Base-by-base conservation (phyloP, 2,888 invertebrate species). In the Mimachlamys varia region DNA sequence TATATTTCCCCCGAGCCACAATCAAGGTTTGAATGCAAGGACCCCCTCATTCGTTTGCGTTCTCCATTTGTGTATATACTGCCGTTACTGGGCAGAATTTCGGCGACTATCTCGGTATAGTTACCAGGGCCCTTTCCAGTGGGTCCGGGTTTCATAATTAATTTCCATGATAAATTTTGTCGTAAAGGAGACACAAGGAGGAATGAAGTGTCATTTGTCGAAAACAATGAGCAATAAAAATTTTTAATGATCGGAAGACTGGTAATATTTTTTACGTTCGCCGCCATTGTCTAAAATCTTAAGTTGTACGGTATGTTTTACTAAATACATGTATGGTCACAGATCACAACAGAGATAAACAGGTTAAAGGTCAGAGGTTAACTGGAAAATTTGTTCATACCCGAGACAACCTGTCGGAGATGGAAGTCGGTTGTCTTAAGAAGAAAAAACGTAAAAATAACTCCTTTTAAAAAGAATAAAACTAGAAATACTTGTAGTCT, bases 91-190 rank as follows among this genome's bases (percentile, higher is more conserved):
- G 76, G 76, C 76, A 76, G 76, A 76, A 76, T 1, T 33, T 76
- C 33, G 76, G 76, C 76, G 76, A 76, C 76, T 76, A 0, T 15
- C 19, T 15, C 33, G 12, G 33, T 13, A 33, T 27, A 27, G 76
- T 76, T 76, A 76, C 76, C 27, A 76, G 27, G 76, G 76, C 13
- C 33, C 33, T 76, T 76, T 76, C 13, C 76, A 76, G 76, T 76
- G 76, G 7, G 76, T 76, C 76, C 76, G 76, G 76, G 76, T 22
- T 76, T 33, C 33, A 33, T 76, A 76, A 76, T 76, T 76, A 76
- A 76, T 76, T 76, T 76, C 76, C 76, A 76, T 76, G 62, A 76
- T 76, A 76, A 76, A 76, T 76, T 76, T 27, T 76, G 76, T 22
- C 76, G 33, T 76, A 76, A 76, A 76, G 33, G 76, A 76, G 76